Conservation (phyloP, 1,140 invertebrate species). For the Chionoecetes opilio region DNA sequence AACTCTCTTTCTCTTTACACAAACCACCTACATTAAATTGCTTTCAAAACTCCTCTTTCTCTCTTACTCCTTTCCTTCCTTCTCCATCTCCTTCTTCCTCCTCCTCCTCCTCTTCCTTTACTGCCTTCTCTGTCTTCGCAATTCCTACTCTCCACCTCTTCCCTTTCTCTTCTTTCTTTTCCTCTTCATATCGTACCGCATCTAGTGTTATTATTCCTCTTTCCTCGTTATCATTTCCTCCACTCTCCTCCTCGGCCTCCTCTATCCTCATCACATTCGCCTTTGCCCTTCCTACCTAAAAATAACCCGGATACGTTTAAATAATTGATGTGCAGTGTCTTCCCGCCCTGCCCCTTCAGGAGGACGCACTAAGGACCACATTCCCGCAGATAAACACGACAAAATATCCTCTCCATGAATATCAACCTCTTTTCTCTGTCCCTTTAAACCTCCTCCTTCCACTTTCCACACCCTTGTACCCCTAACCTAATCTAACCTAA, state of each 20-base stretch:
- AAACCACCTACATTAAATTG: too few species aligned
- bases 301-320: not conserved
- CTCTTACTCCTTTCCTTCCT: too few species aligned
- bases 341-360: not conserved
- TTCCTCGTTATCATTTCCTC: slow-evolving; percentile 27
- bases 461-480: too few species aligned
- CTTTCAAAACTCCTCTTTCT: too few species aligned
- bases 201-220: not conserved
- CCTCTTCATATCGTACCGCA: not conserved
- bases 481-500: too few species aligned
- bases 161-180: not conserved
- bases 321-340: not conserved
- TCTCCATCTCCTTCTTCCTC: too few species aligned
- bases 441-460: too few species aligned
- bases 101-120: not conserved
- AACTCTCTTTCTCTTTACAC: too few species aligned
- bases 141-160: not conserved
- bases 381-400: not conserved
- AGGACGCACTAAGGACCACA: not conserved
- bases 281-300: not conserved
- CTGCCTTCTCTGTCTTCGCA: not conserved
- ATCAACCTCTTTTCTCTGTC: not conserved
- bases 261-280: not conserved
- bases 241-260: not conserved
- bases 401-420: slow-evolving; percentile 30